These are phyloP conservation scores for Cyclura pinguis DNA, from an alignment of 2,797 vertebrate genomes.

Conservation along the genomic window DNA sequence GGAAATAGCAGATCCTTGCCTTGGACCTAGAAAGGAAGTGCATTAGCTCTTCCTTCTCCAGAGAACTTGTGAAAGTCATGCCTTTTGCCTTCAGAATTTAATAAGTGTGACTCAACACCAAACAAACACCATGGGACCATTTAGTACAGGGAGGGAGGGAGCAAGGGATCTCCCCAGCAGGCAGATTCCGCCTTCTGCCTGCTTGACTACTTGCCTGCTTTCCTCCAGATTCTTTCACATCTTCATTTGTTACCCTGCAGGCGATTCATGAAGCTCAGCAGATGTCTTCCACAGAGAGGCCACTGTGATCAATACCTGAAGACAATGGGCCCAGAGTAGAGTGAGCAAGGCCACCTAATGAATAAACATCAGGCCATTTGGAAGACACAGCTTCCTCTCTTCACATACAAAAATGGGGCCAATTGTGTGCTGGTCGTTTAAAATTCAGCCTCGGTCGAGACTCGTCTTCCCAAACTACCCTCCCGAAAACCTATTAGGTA, in stretches of 20 bases:
- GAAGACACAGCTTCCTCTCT: conserved; percentile 74
- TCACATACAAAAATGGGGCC: conserved; percentile 42
- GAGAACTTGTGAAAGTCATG: too few species aligned
- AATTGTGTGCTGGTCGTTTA: conserved; percentile 72
- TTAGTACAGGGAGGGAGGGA: too few species aligned
- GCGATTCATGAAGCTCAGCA: conserved; percentile 70
- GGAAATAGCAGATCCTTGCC: too few species aligned
- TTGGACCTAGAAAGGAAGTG: too few species aligned
- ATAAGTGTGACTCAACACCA: too few species aligned
- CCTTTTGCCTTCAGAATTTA: too few species aligned
- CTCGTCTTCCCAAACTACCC: conserved; percentile 63
- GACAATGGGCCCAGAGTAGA: conserved; percentile 71
- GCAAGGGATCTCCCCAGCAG: not conserved
- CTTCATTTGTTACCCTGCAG: conserved; percentile 64
- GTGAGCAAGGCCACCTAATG: conserved; percentile 48
- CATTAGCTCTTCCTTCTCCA: too few species aligned
- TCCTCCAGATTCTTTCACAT: conserved; percentile 51
- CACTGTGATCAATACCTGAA: conserved; percentile 65
- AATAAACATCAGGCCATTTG: conserved; percentile 73
- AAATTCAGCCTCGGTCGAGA: conserved; percentile 70
- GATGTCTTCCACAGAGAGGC: conserved; percentile 69
- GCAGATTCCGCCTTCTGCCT: not conserved
- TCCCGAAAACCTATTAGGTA: conserved; percentile 49
- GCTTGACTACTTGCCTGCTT: not conserved
- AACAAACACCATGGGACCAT: too few species aligned